phyloP scores from a whole-genome alignment of 1,140 invertebrate species.

The Tetramorium simillimum region DNA sequence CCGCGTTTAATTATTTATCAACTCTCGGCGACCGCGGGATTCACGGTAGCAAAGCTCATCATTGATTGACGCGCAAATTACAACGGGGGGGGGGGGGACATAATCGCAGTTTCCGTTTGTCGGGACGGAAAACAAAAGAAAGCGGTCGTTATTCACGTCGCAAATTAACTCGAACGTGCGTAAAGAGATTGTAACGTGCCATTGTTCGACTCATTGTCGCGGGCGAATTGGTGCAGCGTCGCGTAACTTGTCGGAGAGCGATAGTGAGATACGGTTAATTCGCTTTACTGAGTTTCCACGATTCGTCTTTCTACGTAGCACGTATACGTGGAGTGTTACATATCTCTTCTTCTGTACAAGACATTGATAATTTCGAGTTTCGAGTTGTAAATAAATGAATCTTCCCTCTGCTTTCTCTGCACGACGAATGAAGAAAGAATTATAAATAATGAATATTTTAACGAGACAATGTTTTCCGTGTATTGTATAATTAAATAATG shows the following conservation, averaged over 20 bases:
- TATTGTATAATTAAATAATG: not conserved
- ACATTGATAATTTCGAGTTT: not conserved
- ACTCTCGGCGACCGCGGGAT: not conserved
- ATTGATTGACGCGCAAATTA: conserved; percentile 39
- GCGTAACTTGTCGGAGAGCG: not conserved
- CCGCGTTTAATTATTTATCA: conserved; percentile 24
- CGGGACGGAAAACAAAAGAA: conserved; percentile 7
- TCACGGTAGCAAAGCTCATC: not conserved
- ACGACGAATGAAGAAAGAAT: not conserved
- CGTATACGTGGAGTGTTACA: not conserved
- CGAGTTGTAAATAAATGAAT: not conserved
- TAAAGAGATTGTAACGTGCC: conserved; percentile 28
- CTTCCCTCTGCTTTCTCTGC: no score
- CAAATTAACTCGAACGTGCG: conserved; percentile 16
- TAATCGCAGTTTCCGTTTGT: not conserved
- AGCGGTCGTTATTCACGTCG: not conserved
- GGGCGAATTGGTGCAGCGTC: conserved; percentile 9
- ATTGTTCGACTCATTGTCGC: conserved; percentile 44
- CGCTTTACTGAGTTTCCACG: not conserved
- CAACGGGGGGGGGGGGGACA: not conserved
- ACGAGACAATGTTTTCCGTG: not conserved
- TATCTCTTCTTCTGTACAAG: not conserved
- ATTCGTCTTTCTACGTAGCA: not conserved
- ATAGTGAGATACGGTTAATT: conserved; percentile 36
- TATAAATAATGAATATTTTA: not conserved